Evolutionary conservation across 2,888 invertebrate genomes (phyloP).

Genomic region (Heterodera filipjevi): DNA sequence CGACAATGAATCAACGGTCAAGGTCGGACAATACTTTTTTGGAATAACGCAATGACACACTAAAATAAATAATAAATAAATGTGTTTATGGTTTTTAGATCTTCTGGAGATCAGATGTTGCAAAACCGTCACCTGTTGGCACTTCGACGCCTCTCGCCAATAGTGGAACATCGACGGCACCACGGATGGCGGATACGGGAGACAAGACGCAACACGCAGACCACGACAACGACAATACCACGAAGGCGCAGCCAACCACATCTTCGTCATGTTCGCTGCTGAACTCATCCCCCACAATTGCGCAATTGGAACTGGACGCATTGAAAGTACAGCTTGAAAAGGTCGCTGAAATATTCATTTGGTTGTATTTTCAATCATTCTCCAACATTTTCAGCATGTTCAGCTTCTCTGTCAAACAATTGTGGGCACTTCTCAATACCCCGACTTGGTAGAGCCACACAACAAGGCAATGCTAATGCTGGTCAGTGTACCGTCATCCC

Average conservation of each 20-base stretch:
- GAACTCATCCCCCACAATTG: conserved; percentile 9
- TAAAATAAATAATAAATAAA: no score
- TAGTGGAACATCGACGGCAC: neutral
- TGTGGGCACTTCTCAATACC: conserved; percentile 30
- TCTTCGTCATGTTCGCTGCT: conserved; percentile 28
- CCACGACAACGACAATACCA: neutral
- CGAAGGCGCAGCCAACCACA: neutral
- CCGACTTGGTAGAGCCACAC: neutral
- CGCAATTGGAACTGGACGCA: conserved; percentile 22
- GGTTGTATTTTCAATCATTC: neutral
- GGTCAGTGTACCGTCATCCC: neutral
- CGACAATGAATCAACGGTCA: neutral
- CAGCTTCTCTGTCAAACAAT: conserved; percentile 36
- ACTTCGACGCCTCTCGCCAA: no score
- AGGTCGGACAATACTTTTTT: no score
- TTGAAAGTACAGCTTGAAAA: conserved; percentile 39
- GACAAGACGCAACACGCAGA: neutral
- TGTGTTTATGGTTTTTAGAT: neutral
- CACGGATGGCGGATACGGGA: neutral
- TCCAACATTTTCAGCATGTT: conserved; percentile 34
- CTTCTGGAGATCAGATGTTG: neutral
- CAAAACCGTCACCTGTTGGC: neutral
- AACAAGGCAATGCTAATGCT: conserved; percentile 35
- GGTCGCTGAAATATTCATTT: conserved; percentile 8
- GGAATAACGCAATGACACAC: no score